Evolutionary conservation across 2,797 vertebrate species (phyloP), one percentile per base, ranked within the genome.

Genomic region (Numenius phaeopus): DNA sequence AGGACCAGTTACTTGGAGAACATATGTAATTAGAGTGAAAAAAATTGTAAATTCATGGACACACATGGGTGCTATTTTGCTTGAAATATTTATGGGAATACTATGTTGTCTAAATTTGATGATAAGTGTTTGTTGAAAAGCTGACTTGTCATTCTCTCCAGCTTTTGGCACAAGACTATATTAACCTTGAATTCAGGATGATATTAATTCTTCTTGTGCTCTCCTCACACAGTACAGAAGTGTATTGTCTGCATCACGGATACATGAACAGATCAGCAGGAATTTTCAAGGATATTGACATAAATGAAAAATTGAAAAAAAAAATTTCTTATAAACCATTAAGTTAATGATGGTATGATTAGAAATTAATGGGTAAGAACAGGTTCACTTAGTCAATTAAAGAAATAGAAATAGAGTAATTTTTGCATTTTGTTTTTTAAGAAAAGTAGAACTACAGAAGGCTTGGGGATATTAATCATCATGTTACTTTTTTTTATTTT

Each of bases 21-120:
- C 91, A 52, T 9, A 40, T 65, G 47, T 39, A 75, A 87, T 87
- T 83, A 93, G 34, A 95, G 44, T 52, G 73, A 87, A 87, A 78
- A 22, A 94, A 86, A 66, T 50, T 79, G 84, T 78, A 94, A 98
- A 97, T 97, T 96, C 73, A 94, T 97, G 71, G 94, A 70, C 27
- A 86, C 26, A 49, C 19, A 75, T 64, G 42, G 64, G 58, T 96
- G 83, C 40, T 95, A 89, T 84, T 37, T 97, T 89, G 6, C 71
- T 85, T 86, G 32, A 82, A 96, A 95, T 97, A 96, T 96, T 97
- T 96, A 96, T 97, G 76, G 87, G 93, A 92, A 89, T 96, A 97
- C 67, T 88, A 58, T 92, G 54, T 42, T 97, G 92, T 96, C 92
- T 92, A 83, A 72, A 84, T 92, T 95, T 94, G 72, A 80, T 97